Conservation (phyloP, 2,888 invertebrate species). For the Rotaria macrura region DNA sequence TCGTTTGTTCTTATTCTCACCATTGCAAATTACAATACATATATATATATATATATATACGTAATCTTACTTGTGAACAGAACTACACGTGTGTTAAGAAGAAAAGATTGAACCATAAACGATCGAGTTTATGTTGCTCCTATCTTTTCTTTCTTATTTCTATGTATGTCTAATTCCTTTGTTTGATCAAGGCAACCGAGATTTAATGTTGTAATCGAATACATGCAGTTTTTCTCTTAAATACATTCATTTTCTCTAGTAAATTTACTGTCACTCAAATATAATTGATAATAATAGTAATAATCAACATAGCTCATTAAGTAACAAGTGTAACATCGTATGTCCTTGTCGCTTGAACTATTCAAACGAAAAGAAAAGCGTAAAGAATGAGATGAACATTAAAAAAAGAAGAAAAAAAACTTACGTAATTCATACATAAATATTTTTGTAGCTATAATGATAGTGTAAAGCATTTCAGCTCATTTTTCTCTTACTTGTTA, state of each 20-base stretch:
- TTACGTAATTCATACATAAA: not conserved
- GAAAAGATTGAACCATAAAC: not conserved
- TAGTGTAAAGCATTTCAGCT: not conserved
- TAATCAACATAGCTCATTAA: not conserved
- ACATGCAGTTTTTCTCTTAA: not conserved
- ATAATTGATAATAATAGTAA: not conserved
- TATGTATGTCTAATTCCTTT: not conserved
- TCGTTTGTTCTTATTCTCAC: not conserved
- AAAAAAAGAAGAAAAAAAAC: not conserved
- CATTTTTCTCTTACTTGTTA: not conserved
- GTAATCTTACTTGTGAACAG: not conserved
- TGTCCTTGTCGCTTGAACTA: not conserved
- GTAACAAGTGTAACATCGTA: not conserved
- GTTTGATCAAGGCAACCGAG: not conserved
- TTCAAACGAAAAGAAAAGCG: not conserved
- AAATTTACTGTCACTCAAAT: not conserved
- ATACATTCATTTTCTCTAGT: not conserved
- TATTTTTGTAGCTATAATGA: not conserved
- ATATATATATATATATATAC: no score
- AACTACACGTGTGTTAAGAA: not conserved
- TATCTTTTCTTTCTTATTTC: not conserved
- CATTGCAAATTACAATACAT: not conserved
- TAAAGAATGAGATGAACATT: not conserved
- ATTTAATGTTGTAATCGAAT: not conserved
- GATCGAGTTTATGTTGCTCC: not conserved